Percentiles rank a stretch among this genome's conserved stretches.
phyloP scores from a whole-genome alignment of 2,113 vertebrate species.

The Python bivittatus region DNA sequence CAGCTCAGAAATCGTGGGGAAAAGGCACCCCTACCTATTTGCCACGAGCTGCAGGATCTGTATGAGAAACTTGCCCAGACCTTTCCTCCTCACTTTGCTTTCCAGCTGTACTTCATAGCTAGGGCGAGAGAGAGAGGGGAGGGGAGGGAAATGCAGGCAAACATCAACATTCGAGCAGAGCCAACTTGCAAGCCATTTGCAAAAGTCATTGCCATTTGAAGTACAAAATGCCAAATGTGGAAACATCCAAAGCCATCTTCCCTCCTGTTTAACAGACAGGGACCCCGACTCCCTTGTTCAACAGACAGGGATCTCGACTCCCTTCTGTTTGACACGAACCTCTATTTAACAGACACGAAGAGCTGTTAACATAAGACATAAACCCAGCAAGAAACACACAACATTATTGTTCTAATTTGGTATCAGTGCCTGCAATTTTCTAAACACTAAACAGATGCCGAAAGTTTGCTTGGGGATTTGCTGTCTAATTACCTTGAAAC shows the following conservation, averaged over 20 bases:
- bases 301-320: not conserved
- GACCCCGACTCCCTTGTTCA: not conserved
- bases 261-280: not conserved
- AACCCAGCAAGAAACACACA: not conserved
- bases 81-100: conserved; percentile 86
- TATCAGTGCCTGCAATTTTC: not conserved
- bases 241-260: not conserved
- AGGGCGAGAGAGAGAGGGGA: not conserved
- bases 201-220: not conserved
- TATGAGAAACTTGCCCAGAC: conserved; percentile 92
- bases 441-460: not conserved
- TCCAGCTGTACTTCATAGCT: conserved; percentile 96
- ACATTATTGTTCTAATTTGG: not conserved
- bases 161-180: not conserved
- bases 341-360: not conserved
- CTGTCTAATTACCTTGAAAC: not conserved
- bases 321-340: no score
- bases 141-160: not conserved
- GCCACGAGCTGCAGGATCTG: conserved; percentile 94
- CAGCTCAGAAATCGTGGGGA: not conserved
- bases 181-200: not conserved
- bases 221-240: no score
- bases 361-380: no score
- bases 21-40: conserved; percentile 79
- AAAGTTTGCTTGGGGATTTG: not conserved